Conservation (phyloP, 2,888 invertebrate species). For the Matsumyia berberina region DNA sequence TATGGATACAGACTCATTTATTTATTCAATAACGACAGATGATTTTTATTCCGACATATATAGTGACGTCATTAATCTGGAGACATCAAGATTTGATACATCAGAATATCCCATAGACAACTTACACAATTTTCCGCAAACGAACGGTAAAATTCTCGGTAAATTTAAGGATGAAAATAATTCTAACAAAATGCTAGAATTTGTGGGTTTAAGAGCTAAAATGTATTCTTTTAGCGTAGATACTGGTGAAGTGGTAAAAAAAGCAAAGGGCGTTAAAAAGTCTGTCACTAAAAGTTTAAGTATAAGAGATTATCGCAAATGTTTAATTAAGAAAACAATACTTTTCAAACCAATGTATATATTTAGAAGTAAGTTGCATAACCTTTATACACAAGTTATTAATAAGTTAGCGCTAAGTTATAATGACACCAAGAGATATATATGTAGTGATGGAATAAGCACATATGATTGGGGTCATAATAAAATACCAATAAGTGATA, state of each 20-base stretch:
- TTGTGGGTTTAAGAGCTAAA: slow-evolving; percentile 56
- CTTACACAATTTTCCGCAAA: slow-evolving; percentile 75
- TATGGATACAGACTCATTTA: slow-evolving; percentile 63
- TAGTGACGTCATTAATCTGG: slow-evolving; percentile 11
- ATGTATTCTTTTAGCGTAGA: slow-evolving; percentile 42
- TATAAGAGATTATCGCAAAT: slow-evolving; percentile 30
- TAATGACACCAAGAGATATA: slow-evolving; percentile 27
- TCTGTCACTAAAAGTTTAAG: not conserved
- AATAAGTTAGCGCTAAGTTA: slow-evolving; percentile 32
- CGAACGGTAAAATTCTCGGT: slow-evolving; percentile 40
- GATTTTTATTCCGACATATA: slow-evolving; percentile 55
- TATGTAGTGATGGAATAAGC: slow-evolving; percentile 19
- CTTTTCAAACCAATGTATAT: slow-evolving; percentile 7
- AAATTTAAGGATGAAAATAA: slow-evolving; percentile 47
- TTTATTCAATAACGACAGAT: slow-evolving; percentile 41
- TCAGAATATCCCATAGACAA: slow-evolving; percentile 78
- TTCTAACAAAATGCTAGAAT: slow-evolving; percentile 41
- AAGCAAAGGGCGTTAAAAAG: slow-evolving; percentile 50
- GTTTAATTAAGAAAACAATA: slow-evolving; percentile 36
- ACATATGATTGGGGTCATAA: slow-evolving; percentile 21
- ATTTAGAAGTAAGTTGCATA: slow-evolving; percentile 44
- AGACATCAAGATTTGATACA: slow-evolving; percentile 79
- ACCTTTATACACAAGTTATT: slow-evolving; percentile 42
- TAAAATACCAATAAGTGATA: slow-evolving; percentile 9
- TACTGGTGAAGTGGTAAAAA: slow-evolving; percentile 18